A percentile compares a stretch with the other conserved stretches of the same genome.
These are phyloP conservation scores for Phenacoccus solenopsis DNA, from an alignment of 1,140 invertebrate genomes.

Conservation along the genomic window DNA sequence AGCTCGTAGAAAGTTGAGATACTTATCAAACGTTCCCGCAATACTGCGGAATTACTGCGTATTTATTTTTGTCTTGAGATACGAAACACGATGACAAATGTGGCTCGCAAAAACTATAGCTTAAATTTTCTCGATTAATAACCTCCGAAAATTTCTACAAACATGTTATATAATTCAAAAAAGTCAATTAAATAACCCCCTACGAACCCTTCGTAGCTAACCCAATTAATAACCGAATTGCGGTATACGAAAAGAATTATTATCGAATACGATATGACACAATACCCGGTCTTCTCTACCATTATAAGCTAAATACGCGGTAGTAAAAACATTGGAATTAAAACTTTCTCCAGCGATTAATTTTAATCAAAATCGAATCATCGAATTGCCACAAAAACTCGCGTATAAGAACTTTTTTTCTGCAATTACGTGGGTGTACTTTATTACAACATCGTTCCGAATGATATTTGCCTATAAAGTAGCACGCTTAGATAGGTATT, in stretches of 20 bases:
- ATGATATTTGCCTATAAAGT: not conserved
- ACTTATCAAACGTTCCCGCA: not conserved
- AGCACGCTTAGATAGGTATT: not conserved
- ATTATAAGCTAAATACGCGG: not conserved
- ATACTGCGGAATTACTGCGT: not conserved
- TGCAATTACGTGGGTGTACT: not conserved
- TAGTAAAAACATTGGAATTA: not conserved
- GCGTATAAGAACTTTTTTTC: not conserved
- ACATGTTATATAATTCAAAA: too few species aligned
- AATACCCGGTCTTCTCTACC: too few species aligned
- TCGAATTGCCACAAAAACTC: not conserved
- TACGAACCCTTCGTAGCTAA: too few species aligned
- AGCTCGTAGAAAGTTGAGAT: constrained; percentile 1
- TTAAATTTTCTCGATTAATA: too few species aligned
- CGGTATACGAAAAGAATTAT: too few species aligned
- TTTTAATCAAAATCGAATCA: not conserved
- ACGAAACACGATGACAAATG: not conserved
- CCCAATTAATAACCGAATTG: too few species aligned
- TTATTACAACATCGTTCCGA: not conserved
- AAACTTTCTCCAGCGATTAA: not conserved
- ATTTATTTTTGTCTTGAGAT: not conserved
- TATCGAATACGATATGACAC: too few species aligned
- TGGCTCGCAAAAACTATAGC: too few species aligned
- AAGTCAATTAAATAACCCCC: too few species aligned
- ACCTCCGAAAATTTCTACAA: too few species aligned